Conservation (phyloP, 92 coral and sea anemone species). For the Parazoanthus atlanticus region DNA sequence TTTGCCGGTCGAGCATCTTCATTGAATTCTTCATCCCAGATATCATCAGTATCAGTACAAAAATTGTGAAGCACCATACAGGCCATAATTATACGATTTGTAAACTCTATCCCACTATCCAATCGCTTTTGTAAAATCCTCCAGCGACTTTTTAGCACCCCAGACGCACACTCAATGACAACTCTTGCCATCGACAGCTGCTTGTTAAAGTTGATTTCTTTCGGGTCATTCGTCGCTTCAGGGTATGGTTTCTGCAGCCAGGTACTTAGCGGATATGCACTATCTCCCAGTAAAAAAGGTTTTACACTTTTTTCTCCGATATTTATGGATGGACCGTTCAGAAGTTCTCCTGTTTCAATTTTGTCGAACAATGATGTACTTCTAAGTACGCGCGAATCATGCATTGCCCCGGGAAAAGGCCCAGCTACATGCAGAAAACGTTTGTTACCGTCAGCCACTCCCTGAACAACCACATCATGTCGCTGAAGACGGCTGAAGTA, state of each 20-base stretch:
- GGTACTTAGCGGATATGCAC: constrained; percentile 8
- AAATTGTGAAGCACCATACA: constrained; percentile 29
- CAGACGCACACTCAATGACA: not conserved
- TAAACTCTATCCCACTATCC: constrained; percentile 11
- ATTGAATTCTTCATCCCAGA: constrained; percentile 34
- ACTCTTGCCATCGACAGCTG: constrained; percentile 13
- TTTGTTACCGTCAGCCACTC: constrained; percentile 49
- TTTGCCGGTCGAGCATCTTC: constrained; percentile 31
- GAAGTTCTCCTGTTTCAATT: not conserved
- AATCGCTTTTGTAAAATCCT: constrained; percentile 7
- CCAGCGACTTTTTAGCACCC: constrained; percentile 5
- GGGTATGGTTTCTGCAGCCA: constrained; percentile 10
- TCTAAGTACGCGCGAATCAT: constrained; percentile 43
- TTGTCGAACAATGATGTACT: not conserved
- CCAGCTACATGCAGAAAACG: constrained; percentile 51
- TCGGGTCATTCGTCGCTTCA: not conserved
- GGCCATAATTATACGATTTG: constrained; percentile 1
- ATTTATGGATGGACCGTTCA: constrained; percentile 4
- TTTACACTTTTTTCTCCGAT: not conserved
- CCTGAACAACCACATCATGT: constrained; percentile 49
- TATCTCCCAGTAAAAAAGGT: constrained; percentile 18
- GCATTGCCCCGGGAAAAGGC: constrained; percentile 59
- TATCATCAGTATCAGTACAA: constrained; percentile 22
- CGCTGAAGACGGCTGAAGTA: constrained; percentile 60
- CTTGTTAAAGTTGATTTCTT: constrained; percentile 8